These are phyloP conservation scores for Sebastes minor DNA, from an alignment of 2,797 vertebrate genomes.

Conservation along the genomic window DNA sequence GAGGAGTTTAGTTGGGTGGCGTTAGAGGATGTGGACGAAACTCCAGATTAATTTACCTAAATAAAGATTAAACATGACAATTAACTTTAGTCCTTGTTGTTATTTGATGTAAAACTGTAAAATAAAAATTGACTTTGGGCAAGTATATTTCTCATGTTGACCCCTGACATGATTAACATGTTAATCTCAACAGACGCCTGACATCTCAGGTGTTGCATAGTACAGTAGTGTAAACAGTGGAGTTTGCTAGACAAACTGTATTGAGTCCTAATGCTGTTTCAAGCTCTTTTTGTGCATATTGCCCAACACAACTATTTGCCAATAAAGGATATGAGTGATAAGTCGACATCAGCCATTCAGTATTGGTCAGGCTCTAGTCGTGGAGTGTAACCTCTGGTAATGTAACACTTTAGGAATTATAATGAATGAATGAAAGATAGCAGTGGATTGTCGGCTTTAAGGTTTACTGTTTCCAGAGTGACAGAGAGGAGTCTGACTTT, in stretches of 20 bases:
- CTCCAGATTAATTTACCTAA: too few species aligned
- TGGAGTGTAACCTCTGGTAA: slow-evolving; percentile 23
- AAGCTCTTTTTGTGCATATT: background rate
- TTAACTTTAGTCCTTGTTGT: too few species aligned
- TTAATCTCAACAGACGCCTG: background rate
- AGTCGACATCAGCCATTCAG: background rate
- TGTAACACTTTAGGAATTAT: slow-evolving; percentile 20
- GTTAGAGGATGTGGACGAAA: too few species aligned
- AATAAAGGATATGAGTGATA: background rate
- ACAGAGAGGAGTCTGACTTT: slow-evolving; percentile 2
- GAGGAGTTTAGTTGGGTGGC: too few species aligned
- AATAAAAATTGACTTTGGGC: too few species aligned
- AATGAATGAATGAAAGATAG: slow-evolving; percentile 49
- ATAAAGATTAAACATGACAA: too few species aligned
- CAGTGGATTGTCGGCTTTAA: slow-evolving; percentile 15
- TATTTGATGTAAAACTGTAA: too few species aligned
- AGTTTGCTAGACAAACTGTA: background rate
- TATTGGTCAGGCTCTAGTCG: background rate
- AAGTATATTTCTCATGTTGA: too few species aligned
- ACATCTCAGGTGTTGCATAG: background rate
- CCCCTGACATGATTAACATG: background rate
- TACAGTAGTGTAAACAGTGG: background rate
- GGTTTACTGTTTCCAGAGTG: slow-evolving; percentile 39
- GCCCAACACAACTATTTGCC: background rate
- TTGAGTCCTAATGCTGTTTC: background rate